These are phyloP conservation scores for Julus scanicus DNA, from an alignment of 2,888 invertebrate genomes.

Conservation along the genomic window DNA sequence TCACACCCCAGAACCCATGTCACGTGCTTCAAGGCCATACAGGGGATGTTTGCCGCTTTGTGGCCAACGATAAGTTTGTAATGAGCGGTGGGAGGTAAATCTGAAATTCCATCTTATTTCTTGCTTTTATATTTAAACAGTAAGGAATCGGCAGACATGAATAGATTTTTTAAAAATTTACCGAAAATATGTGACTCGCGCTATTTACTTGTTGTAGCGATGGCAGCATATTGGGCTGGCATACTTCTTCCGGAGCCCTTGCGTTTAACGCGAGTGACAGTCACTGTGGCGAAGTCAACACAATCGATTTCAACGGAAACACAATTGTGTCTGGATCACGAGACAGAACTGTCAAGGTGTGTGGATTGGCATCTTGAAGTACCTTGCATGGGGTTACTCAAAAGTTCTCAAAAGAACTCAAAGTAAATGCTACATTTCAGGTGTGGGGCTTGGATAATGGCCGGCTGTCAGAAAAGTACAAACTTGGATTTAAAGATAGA, in stretches of 20 bases:
- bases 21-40: constrained; percentile 59
- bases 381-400: no score
- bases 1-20: constrained; percentile 22
- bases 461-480: background rate
- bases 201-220: constrained; percentile 52
- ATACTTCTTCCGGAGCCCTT: background rate
- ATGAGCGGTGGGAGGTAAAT: constrained; percentile 58
- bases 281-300: constrained; percentile 67
- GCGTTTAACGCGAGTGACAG: constrained; percentile 50
- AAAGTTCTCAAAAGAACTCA: no score
- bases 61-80: constrained; percentile 63
- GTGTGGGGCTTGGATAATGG: background rate
- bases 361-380: no score
- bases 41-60: constrained; percentile 69
- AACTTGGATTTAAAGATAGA: constrained; percentile 63
- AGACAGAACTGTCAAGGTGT: constrained; percentile 67
- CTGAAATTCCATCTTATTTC: background rate
- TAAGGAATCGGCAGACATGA: no score
- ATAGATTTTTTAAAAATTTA: no score
- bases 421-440: background rate
- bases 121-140: background rate
- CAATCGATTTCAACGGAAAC: constrained; percentile 67
- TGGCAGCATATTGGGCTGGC: constrained; percentile 54
- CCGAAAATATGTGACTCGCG: no score
- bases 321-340: constrained; percentile 68